A percentile compares a stretch with the other conserved stretches of the same genome.
Evolutionary conservation across 35 echinoderm and acorn worm genomes (phyloP).

Genomic region (Amphiura filiformis): DNA sequence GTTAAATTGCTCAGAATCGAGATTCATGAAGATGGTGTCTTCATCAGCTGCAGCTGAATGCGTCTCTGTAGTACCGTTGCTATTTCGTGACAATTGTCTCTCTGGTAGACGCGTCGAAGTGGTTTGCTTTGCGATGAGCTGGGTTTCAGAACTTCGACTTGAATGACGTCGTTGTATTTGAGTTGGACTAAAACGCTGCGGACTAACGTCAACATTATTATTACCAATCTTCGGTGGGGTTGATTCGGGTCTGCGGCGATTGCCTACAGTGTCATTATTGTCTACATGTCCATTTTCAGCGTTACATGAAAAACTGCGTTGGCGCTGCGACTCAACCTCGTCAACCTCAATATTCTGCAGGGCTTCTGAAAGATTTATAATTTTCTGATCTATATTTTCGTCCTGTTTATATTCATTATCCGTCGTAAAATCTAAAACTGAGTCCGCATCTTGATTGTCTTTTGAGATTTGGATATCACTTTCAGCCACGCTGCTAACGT

Average conservation of each 20-base stretch:
- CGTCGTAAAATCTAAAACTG: not conserved
- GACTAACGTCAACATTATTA: not conserved
- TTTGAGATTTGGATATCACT: not conserved
- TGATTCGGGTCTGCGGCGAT: too few relatives aligned
- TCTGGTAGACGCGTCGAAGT: not conserved
- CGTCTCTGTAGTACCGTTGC: not conserved
- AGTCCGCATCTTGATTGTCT: not conserved
- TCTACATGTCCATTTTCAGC: too few relatives aligned
- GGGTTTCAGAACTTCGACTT: not conserved
- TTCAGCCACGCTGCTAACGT: not conserved
- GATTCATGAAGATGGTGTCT: not conserved
- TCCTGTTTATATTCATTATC: not conserved
- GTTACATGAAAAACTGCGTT: not conserved
- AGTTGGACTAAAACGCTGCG: not conserved
- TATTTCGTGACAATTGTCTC: not conserved
- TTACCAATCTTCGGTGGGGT: not conserved
- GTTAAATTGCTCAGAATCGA: not conserved
- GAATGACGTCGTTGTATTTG: not conserved
- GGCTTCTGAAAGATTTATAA: not conserved
- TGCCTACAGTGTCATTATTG: too few relatives aligned
- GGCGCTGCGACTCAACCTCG: not conserved
- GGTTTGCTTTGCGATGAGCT: not conserved
- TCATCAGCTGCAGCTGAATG: not conserved
- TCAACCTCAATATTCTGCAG: not conserved
- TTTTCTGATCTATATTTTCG: not conserved